phyloP scores from a whole-genome alignment of 2,113 vertebrate species.

The Myiozetetes cayanensis region DNA sequence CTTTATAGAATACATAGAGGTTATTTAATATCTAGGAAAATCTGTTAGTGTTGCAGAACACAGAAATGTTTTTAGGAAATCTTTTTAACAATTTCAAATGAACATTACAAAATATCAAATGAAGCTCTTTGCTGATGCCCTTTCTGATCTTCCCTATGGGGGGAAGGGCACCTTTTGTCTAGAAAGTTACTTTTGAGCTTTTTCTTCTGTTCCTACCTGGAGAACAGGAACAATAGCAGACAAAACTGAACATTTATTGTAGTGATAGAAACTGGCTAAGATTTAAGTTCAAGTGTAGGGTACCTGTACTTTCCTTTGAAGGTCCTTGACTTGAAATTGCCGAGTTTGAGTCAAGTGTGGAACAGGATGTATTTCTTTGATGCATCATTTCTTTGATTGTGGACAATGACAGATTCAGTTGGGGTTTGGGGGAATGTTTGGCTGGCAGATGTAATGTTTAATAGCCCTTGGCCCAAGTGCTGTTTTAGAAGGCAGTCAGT shows the following conservation, averaged over 20 bases:
- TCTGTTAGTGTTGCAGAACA: not conserved
- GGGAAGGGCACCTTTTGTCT: not conserved
- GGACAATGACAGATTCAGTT: not conserved
- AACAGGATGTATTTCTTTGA: not conserved
- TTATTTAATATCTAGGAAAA: not conserved
- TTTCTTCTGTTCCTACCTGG: not conserved
- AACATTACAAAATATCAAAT: not conserved
- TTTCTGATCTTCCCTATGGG: not conserved
- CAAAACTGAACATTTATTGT: not conserved
- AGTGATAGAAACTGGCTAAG: not conserved
- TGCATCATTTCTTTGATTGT: not conserved
- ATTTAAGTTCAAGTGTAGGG: not conserved
- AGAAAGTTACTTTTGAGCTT: not conserved
- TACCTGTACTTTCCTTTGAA: not conserved
- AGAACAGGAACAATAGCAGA: not conserved
- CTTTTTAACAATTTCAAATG: not conserved
- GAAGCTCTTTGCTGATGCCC: not conserved
- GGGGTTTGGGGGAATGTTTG: not conserved
- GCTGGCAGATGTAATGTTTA: not conserved
- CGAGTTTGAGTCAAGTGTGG: not conserved
- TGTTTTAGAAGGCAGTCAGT: not conserved
- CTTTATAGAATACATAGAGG: not conserved
- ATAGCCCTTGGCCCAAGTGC: not conserved
- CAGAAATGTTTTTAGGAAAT: not conserved
- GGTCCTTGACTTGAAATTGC: not conserved